Base-by-base conservation (phyloP, 92 coral and sea anemone species). In the Phenganax stokvisi region DNA sequence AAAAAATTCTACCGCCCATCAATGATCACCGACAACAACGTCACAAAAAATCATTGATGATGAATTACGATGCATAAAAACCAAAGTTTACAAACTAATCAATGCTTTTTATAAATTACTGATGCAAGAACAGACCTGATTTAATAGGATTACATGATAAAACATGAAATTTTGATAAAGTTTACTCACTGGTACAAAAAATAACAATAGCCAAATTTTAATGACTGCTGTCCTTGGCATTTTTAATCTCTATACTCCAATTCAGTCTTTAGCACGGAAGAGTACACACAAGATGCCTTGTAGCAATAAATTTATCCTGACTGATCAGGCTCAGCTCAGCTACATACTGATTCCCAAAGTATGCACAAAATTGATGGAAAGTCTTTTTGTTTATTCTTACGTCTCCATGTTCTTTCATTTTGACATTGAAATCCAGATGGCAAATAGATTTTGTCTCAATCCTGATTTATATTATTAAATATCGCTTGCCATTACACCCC, bases 351-450 rank as follows among this genome's bases (percentile, higher is more conserved):
- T 37, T 20, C 25, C 25, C 25, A 20, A 20, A 37, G 47, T 37
- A 1, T 37, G 47, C 47, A 37, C 47, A 37, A 37, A 37, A 37
- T 37, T 1, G 5, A 2, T 37, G 47, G 47, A 37, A 20, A 37
- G 47, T 5, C 47, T 37, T 37, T 37, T 37, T 37, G 47, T 75
- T 63, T 75, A 25, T 54, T 37, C 10, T 10, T n/a, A 16, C 76
- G 25, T 75, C 67, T 25, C 29, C 29, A 13, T 16, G 1, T 54
- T 16, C 16, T 13, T 6, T 28, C 31, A 44, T 25, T 56, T 75
- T 56, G 80, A 75, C 80, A 75, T 47, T 7, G 16, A 75, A 29
- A 75, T 56, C 80, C 80, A 75, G 52, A 56, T 56, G 80, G 80
- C 11, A 75, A 75, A 75, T 65, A 75, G 2, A 75, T 75, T 57